A percentile compares a stretch with the other conserved stretches of the same genome.
Evolutionary conservation across 2,797 vertebrate species (phyloP).

Genomic region (Propithecus perrieri): DNA sequence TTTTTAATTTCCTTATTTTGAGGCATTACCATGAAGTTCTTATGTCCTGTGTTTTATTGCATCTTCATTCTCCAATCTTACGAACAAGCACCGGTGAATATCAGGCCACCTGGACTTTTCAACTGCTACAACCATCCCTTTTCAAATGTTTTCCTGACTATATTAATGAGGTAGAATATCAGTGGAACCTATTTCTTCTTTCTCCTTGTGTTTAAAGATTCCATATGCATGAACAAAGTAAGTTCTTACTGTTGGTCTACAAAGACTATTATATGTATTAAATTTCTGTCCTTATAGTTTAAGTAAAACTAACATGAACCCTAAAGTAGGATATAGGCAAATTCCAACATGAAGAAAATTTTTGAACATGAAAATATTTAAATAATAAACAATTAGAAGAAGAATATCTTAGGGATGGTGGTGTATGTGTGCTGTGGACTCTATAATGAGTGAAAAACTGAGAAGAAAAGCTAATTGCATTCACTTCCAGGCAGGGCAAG

Average conservation of each 20-base stretch:
- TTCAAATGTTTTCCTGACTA: background rate
- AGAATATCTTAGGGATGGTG: background rate
- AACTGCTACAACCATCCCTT: background rate
- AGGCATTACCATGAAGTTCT: background rate
- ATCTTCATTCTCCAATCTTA: background rate
- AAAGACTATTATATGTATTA: background rate
- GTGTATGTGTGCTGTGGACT: background rate
- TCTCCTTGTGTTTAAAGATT: background rate
- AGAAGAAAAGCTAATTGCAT: background rate
- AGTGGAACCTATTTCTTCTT: background rate
- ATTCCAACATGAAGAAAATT: conserved; percentile 7
- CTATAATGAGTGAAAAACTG: background rate
- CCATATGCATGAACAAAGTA: background rate
- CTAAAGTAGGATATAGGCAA: background rate
- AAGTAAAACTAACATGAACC: background rate
- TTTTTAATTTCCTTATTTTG: background rate
- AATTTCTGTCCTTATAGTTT: background rate
- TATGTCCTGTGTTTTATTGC: background rate
- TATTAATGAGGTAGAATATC: background rate
- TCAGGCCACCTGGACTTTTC: background rate
- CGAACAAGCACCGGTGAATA: background rate
- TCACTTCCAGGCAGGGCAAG: background rate
- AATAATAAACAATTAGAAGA: background rate
- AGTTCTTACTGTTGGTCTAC: background rate
- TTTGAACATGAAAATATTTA: background rate